phyloP scores from a whole-genome alignment of 2,797 vertebrate species.

The Ctenochaetus hawaiiensis region DNA sequence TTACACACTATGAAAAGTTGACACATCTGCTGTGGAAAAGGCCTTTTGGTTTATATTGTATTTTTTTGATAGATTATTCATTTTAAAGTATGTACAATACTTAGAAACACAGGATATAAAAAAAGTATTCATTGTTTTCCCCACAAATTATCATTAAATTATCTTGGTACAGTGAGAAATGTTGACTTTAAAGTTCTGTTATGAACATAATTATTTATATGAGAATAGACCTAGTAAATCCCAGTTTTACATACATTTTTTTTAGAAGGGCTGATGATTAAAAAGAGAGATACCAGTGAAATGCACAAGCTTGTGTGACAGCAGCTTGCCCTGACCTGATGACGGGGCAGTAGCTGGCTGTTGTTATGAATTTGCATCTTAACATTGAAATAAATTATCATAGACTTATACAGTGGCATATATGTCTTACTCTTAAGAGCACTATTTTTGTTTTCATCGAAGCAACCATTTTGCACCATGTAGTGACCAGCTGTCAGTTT shows the following conservation, averaged over 20 bases:
- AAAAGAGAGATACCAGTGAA: not conserved
- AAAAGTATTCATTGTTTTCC: not conserved
- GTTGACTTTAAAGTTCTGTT: not conserved
- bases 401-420: not conserved
- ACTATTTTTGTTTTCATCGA: too few relatives aligned
- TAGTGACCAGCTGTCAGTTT: too few relatives aligned
- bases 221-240: not conserved
- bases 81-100: not conserved
- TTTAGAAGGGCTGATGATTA: not conserved
- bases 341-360: too few relatives aligned
- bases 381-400: too few relatives aligned
- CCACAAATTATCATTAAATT: not conserved
- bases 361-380: too few relatives aligned
- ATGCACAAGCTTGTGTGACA: not conserved
- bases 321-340: too few relatives aligned
- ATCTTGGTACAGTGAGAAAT: too few relatives aligned
- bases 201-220: not conserved
- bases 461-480: too few relatives aligned
- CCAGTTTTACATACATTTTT: not conserved
- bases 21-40: not conserved
- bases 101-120: not conserved
- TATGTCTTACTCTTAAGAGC: not conserved
- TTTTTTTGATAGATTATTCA: not conserved
- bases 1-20: not conserved
- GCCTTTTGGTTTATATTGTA: not conserved